Evolutionary conservation across 2,113 vertebrate genomes (phyloP).

Genomic region (Gnathochromis pfefferi): DNA sequence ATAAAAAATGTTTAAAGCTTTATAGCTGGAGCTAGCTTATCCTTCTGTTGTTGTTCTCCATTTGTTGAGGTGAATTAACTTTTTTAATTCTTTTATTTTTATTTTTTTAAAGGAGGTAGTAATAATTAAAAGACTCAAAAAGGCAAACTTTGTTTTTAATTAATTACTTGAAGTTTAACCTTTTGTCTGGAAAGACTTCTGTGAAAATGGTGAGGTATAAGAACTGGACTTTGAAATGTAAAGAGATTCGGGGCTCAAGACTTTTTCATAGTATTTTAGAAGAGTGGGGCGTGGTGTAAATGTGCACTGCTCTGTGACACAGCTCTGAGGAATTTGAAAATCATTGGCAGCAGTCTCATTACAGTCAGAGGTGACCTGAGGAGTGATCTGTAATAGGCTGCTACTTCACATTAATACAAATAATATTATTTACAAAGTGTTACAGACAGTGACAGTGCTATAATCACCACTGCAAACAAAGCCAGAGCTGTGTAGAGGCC

Average conservation of each 20-base stretch:
- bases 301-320: not conserved
- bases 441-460: fast-evolving
- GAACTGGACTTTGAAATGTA: not conserved
- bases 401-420: not conserved
- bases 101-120: not conserved
- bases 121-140: not conserved
- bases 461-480: not conserved
- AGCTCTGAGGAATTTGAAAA: not conserved
- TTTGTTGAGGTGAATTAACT: not conserved
- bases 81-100: not conserved
- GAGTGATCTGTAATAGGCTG: not conserved
- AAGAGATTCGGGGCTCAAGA: not conserved
- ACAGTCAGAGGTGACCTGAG: not conserved
- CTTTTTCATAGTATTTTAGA: fast-evolving
- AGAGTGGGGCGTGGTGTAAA: fast-evolving
- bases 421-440: not conserved
- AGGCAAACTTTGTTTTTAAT: not conserved
- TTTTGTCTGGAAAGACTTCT: not conserved
- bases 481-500: fast-evolving
- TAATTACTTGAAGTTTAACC: not conserved
- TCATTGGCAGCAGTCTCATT: not conserved
- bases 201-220: not conserved
- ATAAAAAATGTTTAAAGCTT: not conserved
- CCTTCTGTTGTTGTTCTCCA: not conserved
- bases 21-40: not conserved